phyloP scores from a whole-genome alignment of 2,888 invertebrate species.

The Megaustenia siamemsis region DNA sequence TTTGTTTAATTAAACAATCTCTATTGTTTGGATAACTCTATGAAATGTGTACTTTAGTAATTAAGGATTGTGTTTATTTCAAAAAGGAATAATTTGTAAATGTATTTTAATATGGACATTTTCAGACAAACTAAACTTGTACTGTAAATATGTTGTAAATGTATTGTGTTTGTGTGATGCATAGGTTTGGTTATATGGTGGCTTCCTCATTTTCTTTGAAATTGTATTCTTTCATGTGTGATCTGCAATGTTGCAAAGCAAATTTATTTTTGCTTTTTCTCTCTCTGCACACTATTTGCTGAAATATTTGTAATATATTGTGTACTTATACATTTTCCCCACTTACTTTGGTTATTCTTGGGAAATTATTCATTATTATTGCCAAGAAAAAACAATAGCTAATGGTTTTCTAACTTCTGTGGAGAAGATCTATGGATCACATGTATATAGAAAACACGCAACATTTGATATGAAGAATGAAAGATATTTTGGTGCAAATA shows the following conservation, averaged over 20 bases:
- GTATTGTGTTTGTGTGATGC: background rate
- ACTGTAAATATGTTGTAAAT: background rate
- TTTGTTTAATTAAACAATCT: background rate
- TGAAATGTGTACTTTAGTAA: background rate
- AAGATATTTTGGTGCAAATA: too few species aligned
- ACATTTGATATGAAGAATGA: too few species aligned
- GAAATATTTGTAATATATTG: background rate
- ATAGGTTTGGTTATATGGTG: background rate
- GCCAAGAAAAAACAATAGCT: too few species aligned
- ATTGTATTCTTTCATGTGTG: background rate
- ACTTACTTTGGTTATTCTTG: background rate
- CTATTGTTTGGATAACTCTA: background rate
- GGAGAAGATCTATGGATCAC: too few species aligned
- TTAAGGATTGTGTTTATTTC: background rate
- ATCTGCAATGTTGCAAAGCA: background rate
- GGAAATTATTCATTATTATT: slow-evolving; percentile 13
- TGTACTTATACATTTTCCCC: background rate
- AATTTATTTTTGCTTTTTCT: background rate
- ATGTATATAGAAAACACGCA: too few species aligned
- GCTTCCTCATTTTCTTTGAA: background rate
- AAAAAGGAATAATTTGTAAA: background rate
- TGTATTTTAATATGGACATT: background rate
- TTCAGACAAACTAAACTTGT: background rate
- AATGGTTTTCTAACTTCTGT: too few species aligned
- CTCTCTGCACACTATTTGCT: background rate